A percentile compares a stretch with the other conserved stretches of the same genome.
These are phyloP conservation scores for Polia nebulosa DNA, from an alignment of 2,888 invertebrate genomes.

Conservation along the genomic window DNA sequence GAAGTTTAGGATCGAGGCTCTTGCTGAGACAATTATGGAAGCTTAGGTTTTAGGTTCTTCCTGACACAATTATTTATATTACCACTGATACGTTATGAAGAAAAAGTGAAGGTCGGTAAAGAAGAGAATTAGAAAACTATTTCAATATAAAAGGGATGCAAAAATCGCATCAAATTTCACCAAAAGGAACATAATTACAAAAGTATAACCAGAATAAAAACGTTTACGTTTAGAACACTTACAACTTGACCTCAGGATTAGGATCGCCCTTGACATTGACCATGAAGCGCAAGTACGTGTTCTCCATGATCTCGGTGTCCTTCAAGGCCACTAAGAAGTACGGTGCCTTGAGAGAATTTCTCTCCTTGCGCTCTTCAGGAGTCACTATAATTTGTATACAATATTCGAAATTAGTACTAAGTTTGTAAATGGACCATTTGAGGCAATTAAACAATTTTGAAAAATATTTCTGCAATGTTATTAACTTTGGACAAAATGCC, in stretches of 20 bases:
- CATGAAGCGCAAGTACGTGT: slow-evolving; percentile 97
- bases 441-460: slow-evolving; percentile 42
- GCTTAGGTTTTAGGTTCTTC: too few relatives aligned
- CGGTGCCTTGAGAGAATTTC: slow-evolving; percentile 94
- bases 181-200: too few relatives aligned
- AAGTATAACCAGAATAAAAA: not conserved
- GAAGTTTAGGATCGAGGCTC: too few relatives aligned
- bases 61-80: too few relatives aligned
- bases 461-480: not conserved
- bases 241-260: slow-evolving; percentile 97
- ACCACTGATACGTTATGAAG: too few relatives aligned
- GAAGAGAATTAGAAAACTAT: too few relatives aligned
- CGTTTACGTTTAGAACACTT: slow-evolving; percentile 84
- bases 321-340: slow-evolving; percentile 96
- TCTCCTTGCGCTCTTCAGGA: slow-evolving; percentile 93
- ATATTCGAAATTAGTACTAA: slow-evolving; percentile 8
- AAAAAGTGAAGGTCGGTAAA: too few relatives aligned
- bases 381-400: slow-evolving; percentile 89
- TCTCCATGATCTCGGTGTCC: slow-evolving; percentile 96
- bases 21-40: too few relatives aligned
- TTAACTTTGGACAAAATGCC: too few relatives aligned
- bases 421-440: slow-evolving; percentile 43
- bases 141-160: too few relatives aligned
- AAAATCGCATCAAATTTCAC: too few relatives aligned
- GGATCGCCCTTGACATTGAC: slow-evolving; percentile 97